Evolutionary conservation across 2,888 invertebrate genomes (phyloP).

Genomic region (Sceliomorpha sp.): DNA sequence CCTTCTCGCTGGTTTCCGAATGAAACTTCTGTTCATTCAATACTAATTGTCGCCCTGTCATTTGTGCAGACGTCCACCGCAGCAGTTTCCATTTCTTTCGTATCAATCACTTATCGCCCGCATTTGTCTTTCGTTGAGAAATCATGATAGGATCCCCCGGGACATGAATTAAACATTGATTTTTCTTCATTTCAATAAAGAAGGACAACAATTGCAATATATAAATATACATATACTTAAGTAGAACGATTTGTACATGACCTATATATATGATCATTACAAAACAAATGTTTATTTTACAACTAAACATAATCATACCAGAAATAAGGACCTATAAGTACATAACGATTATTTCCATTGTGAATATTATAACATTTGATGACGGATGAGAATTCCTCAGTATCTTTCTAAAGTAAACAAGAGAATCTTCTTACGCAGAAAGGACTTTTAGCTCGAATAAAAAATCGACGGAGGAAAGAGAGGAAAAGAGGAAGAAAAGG

Average conservation of each 20-base stretch:
- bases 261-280: too few relatives aligned
- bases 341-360: too few relatives aligned
- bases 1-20: neutral
- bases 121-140: conserved; percentile 53
- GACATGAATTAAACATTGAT: conserved; percentile 43
- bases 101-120: conserved; percentile 69
- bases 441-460: conserved; percentile 64
- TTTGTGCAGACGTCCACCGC: conserved; percentile 32
- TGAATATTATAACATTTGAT: too few relatives aligned
- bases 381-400: conserved; percentile 44
- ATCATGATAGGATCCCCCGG: conserved; percentile 26
- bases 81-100: conserved; percentile 35
- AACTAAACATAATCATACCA: too few relatives aligned
- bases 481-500: too few relatives aligned
- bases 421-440: conserved; percentile 61
- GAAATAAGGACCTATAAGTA: too few relatives aligned
- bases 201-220: conserved; percentile 4
- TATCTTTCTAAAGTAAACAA: conserved; percentile 61
- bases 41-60: conserved; percentile 21
- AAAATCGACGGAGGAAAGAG: conserved; percentile 12
- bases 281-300: too few relatives aligned
- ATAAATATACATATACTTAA: too few relatives aligned
- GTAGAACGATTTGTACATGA: too few relatives aligned
- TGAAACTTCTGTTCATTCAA: conserved; percentile 5
- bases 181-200: conserved; percentile 11